Base-by-base conservation (phyloP, 2,797 vertebrate genomes). In the Tokudaia muenninki region DNA sequence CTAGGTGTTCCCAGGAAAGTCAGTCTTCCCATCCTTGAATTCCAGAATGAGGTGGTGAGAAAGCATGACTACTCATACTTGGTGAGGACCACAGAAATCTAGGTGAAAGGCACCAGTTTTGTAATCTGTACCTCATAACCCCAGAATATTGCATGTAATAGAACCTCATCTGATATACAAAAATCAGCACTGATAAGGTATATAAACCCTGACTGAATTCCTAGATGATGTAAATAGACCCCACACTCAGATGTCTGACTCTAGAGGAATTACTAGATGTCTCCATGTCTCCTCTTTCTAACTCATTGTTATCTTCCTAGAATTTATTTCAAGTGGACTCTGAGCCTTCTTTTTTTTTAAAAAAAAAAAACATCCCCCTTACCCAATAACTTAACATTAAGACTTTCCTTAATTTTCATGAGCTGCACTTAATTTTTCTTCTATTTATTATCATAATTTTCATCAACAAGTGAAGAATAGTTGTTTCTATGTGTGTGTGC, bases 401-500 rank as follows among this genome's bases (percentile, higher is more conserved):
- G 21, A 4, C 41, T 83, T 67, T 44, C 19, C 26, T 91, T 91
- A 24, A 21, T 26, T 61, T 82, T 34, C 78, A 57, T 59, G 50
- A 8, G n/a, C 17, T 91, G 55, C 57, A 67, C 72, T 75, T 57
- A 26, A 13, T 72, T 80, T 87, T 44, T 88, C 55, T 67, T 37
- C 63, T 52, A 61, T 37, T 77, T 78, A 61, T 74, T 44, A 77
- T 80, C 34, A 79, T 31, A 65, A 90, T 86, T 50, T 81, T 75
- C 44, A 12, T 17, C 10, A 24, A 61, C 24, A 0, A 6, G 44
- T 19, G 4, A 29, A 41, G 3, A 24, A 41, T n/a, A 24, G 1
- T 8, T 37, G 17, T 3, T 13, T 57, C 2, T n/a, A 24, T 41
- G 5, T 9, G 6, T 44, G 19, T 2, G 17, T 16, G 2, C 14